These are phyloP conservation scores for Picathartes gymnocephalus DNA, from an alignment of 2,113 vertebrate genomes.

Conservation along the genomic window DNA sequence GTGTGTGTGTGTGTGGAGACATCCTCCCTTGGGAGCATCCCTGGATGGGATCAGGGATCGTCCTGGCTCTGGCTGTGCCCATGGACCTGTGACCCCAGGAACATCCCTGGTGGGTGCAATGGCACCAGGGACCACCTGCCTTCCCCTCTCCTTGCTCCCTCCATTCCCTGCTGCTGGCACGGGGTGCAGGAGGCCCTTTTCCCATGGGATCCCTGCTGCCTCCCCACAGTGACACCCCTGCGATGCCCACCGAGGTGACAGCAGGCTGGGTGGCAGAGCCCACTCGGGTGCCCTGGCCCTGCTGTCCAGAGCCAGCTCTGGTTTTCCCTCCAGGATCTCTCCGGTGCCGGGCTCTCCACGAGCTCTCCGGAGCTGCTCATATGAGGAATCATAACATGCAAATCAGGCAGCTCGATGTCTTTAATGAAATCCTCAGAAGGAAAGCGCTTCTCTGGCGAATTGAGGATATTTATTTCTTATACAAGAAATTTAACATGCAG, in stretches of 20 bases:
- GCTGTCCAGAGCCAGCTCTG: neutral
- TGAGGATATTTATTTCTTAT: constrained; percentile 67
- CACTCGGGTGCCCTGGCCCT: neutral
- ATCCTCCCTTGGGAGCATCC: neutral
- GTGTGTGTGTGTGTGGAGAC: neutral
- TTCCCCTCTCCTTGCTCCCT: neutral
- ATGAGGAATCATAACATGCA: constrained; percentile 5
- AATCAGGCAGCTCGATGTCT: constrained; percentile 38
- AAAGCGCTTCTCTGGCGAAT: constrained; percentile 49
- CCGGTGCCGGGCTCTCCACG: neutral
- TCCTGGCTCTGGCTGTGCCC: neutral
- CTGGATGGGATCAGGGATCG: neutral
- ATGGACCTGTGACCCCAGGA: neutral
- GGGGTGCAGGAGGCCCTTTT: neutral
- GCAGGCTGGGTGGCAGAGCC: accelerated
- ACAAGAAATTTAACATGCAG: constrained; percentile 72
- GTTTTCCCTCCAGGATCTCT: neutral
- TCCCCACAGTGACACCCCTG: neutral
- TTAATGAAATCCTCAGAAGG: constrained; percentile 51
- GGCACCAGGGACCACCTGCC: neutral
- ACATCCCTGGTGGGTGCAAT: neutral
- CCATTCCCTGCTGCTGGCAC: accelerated
- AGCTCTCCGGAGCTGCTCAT: neutral
- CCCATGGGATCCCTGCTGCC: neutral
- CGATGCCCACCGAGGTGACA: accelerated